Evolutionary conservation across 2,888 invertebrate genomes (phyloP).

Genomic region (Andrena minutula): DNA sequence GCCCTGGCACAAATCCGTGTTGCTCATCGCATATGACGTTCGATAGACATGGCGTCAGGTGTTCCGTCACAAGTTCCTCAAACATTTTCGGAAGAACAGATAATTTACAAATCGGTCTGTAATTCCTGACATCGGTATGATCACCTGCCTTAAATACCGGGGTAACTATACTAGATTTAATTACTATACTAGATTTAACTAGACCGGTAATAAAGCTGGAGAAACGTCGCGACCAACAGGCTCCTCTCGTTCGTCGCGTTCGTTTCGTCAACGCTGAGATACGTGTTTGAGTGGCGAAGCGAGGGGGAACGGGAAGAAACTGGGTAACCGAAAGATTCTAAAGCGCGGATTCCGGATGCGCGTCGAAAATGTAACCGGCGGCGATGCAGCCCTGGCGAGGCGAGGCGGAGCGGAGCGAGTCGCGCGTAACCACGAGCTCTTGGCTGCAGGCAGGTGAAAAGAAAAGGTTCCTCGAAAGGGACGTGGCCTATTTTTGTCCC

Average conservation of each 20-base stretch:
- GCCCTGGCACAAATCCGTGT: too few relatives aligned
- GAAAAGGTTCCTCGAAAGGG: constrained; percentile 60
- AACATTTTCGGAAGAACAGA: too few relatives aligned
- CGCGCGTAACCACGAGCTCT: constrained; percentile 46
- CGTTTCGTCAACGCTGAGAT: neutral
- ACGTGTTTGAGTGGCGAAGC: neutral
- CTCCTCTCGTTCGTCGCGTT: too few relatives aligned
- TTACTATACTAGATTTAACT: too few relatives aligned
- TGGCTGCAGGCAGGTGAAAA: constrained; percentile 62
- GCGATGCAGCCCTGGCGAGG: constrained; percentile 22
- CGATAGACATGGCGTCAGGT: too few relatives aligned
- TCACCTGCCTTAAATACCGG: too few relatives aligned
- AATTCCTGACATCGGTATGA: too few relatives aligned
- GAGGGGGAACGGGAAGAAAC: constrained; percentile 1
- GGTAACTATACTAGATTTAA: too few relatives aligned
- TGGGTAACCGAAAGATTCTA: constrained; percentile 38
- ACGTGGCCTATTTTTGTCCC: constrained; percentile 72
- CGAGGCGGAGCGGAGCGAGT: neutral
- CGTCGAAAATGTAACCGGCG: constrained; percentile 54
- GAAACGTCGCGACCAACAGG: too few relatives aligned
- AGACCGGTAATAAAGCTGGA: constrained; percentile 11
- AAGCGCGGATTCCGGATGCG: constrained; percentile 23
- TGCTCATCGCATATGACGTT: too few relatives aligned
- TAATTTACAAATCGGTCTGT: too few relatives aligned
- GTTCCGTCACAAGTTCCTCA: too few relatives aligned